Base-by-base conservation (phyloP, 2,888 invertebrate species). In the Nowickia ferox region DNA sequence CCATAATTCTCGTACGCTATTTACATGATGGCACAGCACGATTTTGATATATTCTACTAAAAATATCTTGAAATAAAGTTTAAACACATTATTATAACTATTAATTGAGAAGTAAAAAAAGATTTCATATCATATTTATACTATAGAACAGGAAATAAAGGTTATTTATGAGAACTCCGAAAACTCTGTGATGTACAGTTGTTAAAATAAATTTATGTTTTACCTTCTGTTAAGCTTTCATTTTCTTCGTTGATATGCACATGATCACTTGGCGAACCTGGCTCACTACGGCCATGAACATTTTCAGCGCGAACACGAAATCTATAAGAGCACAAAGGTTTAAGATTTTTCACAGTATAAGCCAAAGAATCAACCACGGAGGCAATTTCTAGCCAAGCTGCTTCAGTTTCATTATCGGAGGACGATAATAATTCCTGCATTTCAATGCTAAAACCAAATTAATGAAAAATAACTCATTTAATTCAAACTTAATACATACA, bases 221-320 rank as follows among this genome's bases (percentile, higher is more conserved):
- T 84, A 90, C 89, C 89, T 88, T 89, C 89, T 22, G 72, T 85
- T 87, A 84, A 82, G 42, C 87, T 86, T 88, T 89, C 88, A 86
- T 83, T 80, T 38, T 85, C 75, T 42, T 86, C 72, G 19, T 51
- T 53, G 8, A 92, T 88, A 84, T 90, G 89, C 61, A 93, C 93
- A 44, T 93, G 92, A 82, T 95, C 94, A 15, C 95, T 95, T 86
- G 95, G 94, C 71, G 92, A 90, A 84, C 95, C 94, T 2, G 96
- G 95, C 88, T 94, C 94, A 90, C 96, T 96, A 81, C 94, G 92
- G 13, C 97, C 97, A 91, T 96, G 96, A 57, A 95, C 94, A 92
- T 97, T 97, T 88, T 95, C 94, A 1, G 96, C 96, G 80, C 96
- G 93, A 5, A 97, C 95, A 77, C 97, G 94, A 93, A 97, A 97